Evolutionary conservation across 2,888 invertebrate genomes (phyloP).

Genomic region (Nysson spinosus): DNA sequence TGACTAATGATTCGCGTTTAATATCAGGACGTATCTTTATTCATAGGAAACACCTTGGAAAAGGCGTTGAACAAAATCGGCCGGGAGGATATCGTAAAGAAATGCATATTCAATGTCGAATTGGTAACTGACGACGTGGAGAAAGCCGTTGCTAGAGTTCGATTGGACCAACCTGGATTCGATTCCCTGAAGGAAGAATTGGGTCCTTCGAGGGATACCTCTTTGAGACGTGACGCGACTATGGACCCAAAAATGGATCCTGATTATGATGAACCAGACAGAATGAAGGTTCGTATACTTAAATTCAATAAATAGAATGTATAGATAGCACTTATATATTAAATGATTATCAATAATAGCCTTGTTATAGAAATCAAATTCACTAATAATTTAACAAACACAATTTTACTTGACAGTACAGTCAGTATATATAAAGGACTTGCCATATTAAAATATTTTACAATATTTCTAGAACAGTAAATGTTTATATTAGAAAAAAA

Average conservation of each 20-base stretch:
- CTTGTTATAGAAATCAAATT: too few species aligned
- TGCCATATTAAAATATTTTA: too few species aligned
- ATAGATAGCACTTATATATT: too few species aligned
- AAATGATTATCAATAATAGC: too few species aligned
- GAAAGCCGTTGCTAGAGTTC: constrained; percentile 80
- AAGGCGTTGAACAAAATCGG: constrained; percentile 87
- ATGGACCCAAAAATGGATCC: constrained; percentile 80
- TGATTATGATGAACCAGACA: constrained; percentile 81
- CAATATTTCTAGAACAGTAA: too few species aligned
- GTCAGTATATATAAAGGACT: too few species aligned
- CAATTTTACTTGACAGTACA: too few species aligned
- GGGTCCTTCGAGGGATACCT: constrained; percentile 86
- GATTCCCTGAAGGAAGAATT: constrained; percentile 85
- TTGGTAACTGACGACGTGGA: constrained; percentile 86
- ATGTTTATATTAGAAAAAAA: too few species aligned
- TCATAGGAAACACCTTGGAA: constrained; percentile 85
- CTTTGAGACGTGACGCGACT: constrained; percentile 83
- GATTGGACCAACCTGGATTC: constrained; percentile 80
- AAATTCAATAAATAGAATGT: background rate
- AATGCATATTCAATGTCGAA: constrained; percentile 86
- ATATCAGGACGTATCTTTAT: background rate
- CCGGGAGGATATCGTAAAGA: constrained; percentile 88
- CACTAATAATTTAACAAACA: too few species aligned
- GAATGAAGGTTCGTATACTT: constrained; percentile 85
- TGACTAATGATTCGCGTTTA: background rate